These are phyloP conservation scores for Paraplagusia blochii DNA, from an alignment of 2,113 vertebrate genomes.

Conservation along the genomic window DNA sequence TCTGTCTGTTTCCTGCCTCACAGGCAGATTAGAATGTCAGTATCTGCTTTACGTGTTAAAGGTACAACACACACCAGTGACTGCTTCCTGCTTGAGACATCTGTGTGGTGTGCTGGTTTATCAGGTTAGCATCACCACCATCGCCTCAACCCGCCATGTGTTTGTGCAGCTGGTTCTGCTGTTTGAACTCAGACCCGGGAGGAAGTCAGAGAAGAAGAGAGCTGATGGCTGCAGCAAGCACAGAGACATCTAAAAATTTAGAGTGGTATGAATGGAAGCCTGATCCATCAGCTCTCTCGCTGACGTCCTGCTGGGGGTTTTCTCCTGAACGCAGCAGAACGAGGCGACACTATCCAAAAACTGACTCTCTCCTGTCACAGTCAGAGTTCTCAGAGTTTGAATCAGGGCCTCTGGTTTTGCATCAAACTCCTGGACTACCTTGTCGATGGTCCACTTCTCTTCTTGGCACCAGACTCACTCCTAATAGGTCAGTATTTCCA, in stretches of 20 bases:
- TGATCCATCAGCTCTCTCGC: conserved; percentile 24
- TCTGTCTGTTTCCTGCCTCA: conserved; percentile 42
- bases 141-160: conserved; percentile 47
- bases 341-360: conserved; percentile 33
- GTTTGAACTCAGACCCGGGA: conserved; percentile 58
- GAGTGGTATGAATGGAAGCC: background rate
- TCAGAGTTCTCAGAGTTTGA: conserved; percentile 50
- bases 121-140: conserved; percentile 41
- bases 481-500: conserved; percentile 69
- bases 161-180: conserved; percentile 70
- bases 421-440: conserved; percentile 73
- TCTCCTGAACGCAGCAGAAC: conserved; percentile 35
- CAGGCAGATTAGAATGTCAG: conserved; percentile 56
- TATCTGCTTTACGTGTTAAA: conserved; percentile 50
- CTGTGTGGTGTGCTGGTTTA: conserved; percentile 33
- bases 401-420: conserved; percentile 58
- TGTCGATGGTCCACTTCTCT: conserved; percentile 66
- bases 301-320: conserved; percentile 14
- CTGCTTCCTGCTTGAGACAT: conserved; percentile 52
- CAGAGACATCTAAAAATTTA: conserved; percentile 9
- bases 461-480: conserved; percentile 63
- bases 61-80: conserved; percentile 50
- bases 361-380: conserved; percentile 40
- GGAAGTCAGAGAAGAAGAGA: conserved; percentile 55
- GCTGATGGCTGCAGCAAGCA: conserved; percentile 24